Conservation (phyloP, 2,888 invertebrate species). For the Pseudanteris insignis region DNA sequence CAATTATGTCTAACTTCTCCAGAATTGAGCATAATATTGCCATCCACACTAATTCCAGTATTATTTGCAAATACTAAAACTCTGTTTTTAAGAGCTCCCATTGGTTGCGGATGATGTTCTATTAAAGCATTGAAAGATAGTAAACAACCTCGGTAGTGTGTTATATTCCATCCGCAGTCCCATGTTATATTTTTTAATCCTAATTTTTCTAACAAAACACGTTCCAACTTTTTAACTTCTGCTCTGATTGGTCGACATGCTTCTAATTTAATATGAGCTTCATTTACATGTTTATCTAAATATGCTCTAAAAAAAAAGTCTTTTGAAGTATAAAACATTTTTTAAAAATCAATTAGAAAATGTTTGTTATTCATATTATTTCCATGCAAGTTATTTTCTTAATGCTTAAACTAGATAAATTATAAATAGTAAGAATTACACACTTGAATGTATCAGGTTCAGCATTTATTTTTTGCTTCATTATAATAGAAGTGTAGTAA, state of each 20-base stretch:
- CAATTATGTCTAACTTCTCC: slow-evolving; percentile 94
- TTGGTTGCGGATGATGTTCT: slow-evolving; percentile 77
- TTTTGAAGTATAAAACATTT: slow-evolving; percentile 12
- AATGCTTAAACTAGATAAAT: no score
- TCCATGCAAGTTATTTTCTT: no score
- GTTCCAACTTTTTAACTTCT: slow-evolving; percentile 77
- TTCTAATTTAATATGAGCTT: slow-evolving; percentile 75
- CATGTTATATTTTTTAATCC: slow-evolving; percentile 74
- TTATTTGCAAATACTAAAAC: slow-evolving; percentile 87
- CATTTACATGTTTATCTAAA: slow-evolving; percentile 76
- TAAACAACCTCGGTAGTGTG: slow-evolving; percentile 90
- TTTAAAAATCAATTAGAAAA: no score
- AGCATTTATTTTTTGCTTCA: slow-evolving; percentile 67
- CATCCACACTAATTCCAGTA: slow-evolving; percentile 90
- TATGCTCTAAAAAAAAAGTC: slow-evolving; percentile 72
- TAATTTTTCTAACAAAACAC: slow-evolving; percentile 70
- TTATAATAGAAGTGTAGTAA: slow-evolving; percentile 68
- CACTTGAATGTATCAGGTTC: slow-evolving; percentile 64
- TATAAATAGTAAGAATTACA: no score
- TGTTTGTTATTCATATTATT: no score
- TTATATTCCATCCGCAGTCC: slow-evolving; percentile 89
- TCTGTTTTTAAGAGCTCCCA: slow-evolving; percentile 76
- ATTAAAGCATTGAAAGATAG: slow-evolving; percentile 82
- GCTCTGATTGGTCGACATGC: slow-evolving; percentile 75
- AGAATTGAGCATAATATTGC: slow-evolving; percentile 88